phyloP scores from a whole-genome alignment of 2,797 vertebrate species.

The Carapus acus region DNA sequence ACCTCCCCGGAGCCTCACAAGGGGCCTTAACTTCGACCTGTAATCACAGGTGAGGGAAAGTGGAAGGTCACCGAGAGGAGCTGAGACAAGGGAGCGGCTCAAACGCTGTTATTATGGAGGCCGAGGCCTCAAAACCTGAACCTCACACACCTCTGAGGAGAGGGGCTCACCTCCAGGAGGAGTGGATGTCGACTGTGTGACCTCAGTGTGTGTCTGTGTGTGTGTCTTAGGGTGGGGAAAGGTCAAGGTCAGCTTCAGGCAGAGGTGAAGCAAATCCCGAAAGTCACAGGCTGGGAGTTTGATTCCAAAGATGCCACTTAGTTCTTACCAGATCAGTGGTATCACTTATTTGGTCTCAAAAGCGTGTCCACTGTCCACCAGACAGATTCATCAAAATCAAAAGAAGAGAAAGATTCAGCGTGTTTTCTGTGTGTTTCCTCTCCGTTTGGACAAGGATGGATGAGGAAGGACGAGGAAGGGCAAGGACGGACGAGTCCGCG shows the following conservation, averaged over 20 bases:
- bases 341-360: too few relatives aligned
- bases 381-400: too few relatives aligned
- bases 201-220: constrained; percentile 5
- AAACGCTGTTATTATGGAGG: background rate
- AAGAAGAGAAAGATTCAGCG: too few relatives aligned
- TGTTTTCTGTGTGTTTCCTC: background rate
- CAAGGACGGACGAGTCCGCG: background rate
- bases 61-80: constrained; percentile 7
- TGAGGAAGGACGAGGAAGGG: background rate
- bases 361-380: too few relatives aligned
- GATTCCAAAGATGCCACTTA: constrained; percentile 6
- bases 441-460: background rate
- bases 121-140: background rate
- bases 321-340: too few relatives aligned
- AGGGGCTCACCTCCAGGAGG: constrained; percentile 5
- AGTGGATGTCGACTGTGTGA: constrained; percentile 8
- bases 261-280: constrained; percentile 27
- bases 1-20: constrained; percentile 22
- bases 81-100: background rate
- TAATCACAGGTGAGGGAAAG: constrained; percentile 22
- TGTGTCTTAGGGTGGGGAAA: constrained; percentile 27
- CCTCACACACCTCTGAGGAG: background rate
- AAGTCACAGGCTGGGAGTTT: constrained; percentile 21
- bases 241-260: constrained; percentile 29
- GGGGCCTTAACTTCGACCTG: constrained; percentile 11